Evolutionary conservation across 1,140 invertebrate genomes (phyloP), one percentile per base, ranked within the genome.

Genomic region (Halesus radiatus): DNA sequence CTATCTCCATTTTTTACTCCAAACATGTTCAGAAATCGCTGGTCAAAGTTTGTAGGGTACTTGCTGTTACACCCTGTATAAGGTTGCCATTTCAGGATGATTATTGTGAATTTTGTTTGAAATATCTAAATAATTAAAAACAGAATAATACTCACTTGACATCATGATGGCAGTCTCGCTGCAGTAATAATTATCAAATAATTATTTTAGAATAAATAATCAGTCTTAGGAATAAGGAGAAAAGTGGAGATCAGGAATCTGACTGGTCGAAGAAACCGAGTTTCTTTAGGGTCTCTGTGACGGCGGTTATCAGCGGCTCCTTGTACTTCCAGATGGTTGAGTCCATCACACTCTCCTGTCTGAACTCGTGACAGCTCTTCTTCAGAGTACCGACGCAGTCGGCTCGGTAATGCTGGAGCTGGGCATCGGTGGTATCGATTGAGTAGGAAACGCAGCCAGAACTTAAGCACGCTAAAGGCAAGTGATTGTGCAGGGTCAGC

Each of bases 371-470:
- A 88, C 97, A 98, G 32, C 92, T 90, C 87, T 97, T 97, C 88
- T 96, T 96, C 81, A 98, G 87, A 15, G 96, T 96, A 78, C 94
- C 96, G 13, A 98, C 96, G 88, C 97, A 98, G 85, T 97, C 96
- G 13, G 95, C 95, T 32, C 97, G 92, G 88, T 98, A 99, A 87
- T 99, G 97, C 86, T 98, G 96, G 83, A 98, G 88, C 81, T 98
- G 95, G 7, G 97, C 97, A 81, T 96, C 93, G 62, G 91, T 89
- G 1, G 94, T 95, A 80, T 95, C 93, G 78, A 98, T 94, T 10
- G 95, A 92, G 88, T 96, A 98, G 23, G 95, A 96, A 18, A 95
- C 96, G 87, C 97, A 98, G 1, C 93, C 92, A 2, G 94, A 93
- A 22, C 95, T 95, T 0, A 98, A 88, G 85, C 97, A 98, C 54